Base-by-base conservation (phyloP, 2,113 vertebrate species). In the Pedetes capensis region DNA sequence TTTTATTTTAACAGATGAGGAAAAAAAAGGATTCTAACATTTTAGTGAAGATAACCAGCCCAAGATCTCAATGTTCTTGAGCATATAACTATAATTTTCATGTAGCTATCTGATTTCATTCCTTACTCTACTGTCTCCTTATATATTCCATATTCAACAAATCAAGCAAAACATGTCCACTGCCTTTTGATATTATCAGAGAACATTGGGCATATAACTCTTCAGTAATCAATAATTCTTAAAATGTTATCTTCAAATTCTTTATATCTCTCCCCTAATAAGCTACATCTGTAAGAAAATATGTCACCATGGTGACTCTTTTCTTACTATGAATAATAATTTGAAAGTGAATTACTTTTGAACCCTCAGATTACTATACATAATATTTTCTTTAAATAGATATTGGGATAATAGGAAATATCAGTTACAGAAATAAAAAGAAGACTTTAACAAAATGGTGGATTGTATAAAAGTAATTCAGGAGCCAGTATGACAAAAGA, bases 281-380 rank as follows among this genome's bases (percentile, higher is more conserved):
- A 89, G n/a, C 49, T 86, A 71, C 6, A 27, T 87, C 49, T 94
- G 25, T 74, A 63, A 85, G 17, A 20, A 94, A 95, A 92, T 80
- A 20, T 14, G 14, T 87, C 39, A 59, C 8, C 47, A 12, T 20
- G 34, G 22, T 87, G 5, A 74, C 61, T 81, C 42, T 64, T 80
- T 92, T 87, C 25, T 93, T 87, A 80, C 18, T 10, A 66, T 57
- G 42, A 84, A 81, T n/a, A 89, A 53, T 64, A 78, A 59, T 71
- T 89, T 22, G 59, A 83, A 83, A 79, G 39, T 66, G 6, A 5
- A 34, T 85, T 23, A 55, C 23, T 39, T 71, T 66, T 66, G 51
- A 82, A 86, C 8, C n/a, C 37, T 81, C 42, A 44, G 32, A 25
- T 89, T 55, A 55, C 27, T 55, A 8, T 79, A 47, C 17, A 63